These are phyloP conservation scores for Sepiola atlantica DNA, from an alignment of 2,888 invertebrate genomes.

Conservation along the genomic window DNA sequence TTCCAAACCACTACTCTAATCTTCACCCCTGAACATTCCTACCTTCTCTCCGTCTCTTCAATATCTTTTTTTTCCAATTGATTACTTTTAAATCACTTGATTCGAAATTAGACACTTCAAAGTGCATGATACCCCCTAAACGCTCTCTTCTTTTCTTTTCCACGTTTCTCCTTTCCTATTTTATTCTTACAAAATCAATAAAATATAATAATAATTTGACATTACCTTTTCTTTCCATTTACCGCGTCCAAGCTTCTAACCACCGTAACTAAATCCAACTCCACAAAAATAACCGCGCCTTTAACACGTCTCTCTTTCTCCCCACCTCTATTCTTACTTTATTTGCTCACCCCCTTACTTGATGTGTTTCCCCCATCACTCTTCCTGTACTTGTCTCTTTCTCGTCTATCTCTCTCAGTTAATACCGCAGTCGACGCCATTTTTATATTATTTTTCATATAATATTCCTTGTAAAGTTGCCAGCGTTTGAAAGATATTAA, in stretches of 20 bases:
- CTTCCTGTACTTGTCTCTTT: too few species aligned
- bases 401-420: too few species aligned
- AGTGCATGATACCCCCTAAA: not conserved
- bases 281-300: not conserved
- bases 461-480: conserved; percentile 6
- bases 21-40: not conserved
- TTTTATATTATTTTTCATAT: not conserved
- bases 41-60: not conserved
- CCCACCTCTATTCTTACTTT: not conserved
- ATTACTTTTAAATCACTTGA: conserved; percentile 6
- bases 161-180: too few species aligned
- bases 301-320: not conserved
- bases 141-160: not conserved
- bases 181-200: not conserved
- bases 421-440: not conserved
- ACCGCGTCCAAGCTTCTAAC: not conserved
- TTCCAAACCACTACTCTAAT: not conserved
- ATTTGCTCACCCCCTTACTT: too few species aligned
- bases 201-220: conserved; percentile 32
- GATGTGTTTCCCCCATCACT: too few species aligned
- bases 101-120: conserved; percentile 17
- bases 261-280: not conserved
- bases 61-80: not conserved
- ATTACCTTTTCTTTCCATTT: not conserved
- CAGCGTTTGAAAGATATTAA: not conserved